Percentiles rank a stretch among this genome's conserved stretches.
Evolutionary conservation across 2,888 invertebrate genomes (phyloP).

Genomic region (Agonum fuliginosum): DNA sequence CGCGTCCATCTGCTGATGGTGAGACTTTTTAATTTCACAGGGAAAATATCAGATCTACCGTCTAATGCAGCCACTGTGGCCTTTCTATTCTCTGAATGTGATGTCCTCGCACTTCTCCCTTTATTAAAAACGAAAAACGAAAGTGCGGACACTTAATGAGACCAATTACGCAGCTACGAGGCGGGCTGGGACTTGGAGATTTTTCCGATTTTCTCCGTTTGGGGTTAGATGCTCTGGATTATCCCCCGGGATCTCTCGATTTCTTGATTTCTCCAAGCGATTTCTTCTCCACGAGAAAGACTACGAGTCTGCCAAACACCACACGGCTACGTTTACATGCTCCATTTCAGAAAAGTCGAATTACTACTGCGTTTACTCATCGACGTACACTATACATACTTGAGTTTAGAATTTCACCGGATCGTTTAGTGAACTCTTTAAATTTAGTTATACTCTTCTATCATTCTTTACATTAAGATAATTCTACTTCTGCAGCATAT

Average conservation of each 20-base stretch:
- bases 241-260: background rate
- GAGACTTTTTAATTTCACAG: constrained; percentile 51
- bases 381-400: too few relatives aligned
- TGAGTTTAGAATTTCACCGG: too few relatives aligned
- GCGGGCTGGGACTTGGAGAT: background rate
- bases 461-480: too few relatives aligned
- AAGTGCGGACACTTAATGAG: background rate
- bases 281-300: too few relatives aligned
- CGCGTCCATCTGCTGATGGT: constrained; percentile 49
- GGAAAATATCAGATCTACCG: constrained; percentile 22
- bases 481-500: too few relatives aligned
- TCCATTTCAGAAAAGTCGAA: too few relatives aligned
- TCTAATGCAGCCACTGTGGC: background rate
- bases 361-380: too few relatives aligned
- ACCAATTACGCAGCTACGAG: background rate
- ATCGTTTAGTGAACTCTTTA: too few relatives aligned
- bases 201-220: background rate
- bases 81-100: background rate
- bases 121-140: constrained; percentile 2
- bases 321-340: too few relatives aligned
- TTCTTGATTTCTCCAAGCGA: background rate
- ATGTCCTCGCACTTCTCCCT: background rate
- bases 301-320: too few relatives aligned
- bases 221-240: background rate
- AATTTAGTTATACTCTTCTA: too few relatives aligned